These are phyloP conservation scores for Channallabes apus DNA, from an alignment of 2,797 vertebrate genomes.

Conservation along the genomic window DNA sequence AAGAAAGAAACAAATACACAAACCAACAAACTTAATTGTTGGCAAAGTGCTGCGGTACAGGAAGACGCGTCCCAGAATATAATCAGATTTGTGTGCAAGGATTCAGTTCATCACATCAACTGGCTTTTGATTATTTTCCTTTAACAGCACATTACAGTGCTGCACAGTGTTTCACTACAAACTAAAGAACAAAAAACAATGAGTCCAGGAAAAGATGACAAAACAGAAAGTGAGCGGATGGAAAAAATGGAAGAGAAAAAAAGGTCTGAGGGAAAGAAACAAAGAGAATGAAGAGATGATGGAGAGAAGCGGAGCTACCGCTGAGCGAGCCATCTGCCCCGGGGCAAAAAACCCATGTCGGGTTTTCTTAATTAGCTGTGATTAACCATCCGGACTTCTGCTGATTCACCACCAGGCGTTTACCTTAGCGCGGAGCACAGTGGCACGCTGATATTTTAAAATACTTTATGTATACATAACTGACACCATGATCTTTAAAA, in stretches of 20 bases:
- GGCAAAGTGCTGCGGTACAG: not conserved
- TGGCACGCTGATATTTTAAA: not conserved
- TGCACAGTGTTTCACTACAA: not conserved
- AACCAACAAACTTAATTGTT: too few relatives aligned
- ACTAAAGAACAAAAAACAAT: not conserved
- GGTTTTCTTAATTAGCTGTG: constrained; percentile 26
- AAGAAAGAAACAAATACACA: too few relatives aligned
- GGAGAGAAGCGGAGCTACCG: not conserved
- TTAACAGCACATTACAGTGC: not conserved
- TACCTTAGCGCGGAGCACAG: not conserved
- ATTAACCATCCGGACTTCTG: constrained; percentile 27
- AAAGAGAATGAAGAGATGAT: not conserved
- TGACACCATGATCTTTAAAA: too few relatives aligned
- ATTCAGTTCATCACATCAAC: not conserved
- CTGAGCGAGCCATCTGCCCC: constrained; percentile 37
- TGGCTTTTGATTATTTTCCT: not conserved
- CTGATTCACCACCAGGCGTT: constrained; percentile 7
- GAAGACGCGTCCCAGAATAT: not conserved
- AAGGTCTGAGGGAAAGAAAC: too few relatives aligned
- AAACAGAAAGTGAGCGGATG: not conserved
- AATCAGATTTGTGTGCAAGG: not conserved
- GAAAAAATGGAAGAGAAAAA: not conserved
- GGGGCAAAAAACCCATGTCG: not conserved
- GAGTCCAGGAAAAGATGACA: not conserved
- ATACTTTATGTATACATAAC: too few relatives aligned